These are phyloP conservation scores for Avahi laniger DNA, from an alignment of 2,797 vertebrate species.

Conservation along the genomic window DNA sequence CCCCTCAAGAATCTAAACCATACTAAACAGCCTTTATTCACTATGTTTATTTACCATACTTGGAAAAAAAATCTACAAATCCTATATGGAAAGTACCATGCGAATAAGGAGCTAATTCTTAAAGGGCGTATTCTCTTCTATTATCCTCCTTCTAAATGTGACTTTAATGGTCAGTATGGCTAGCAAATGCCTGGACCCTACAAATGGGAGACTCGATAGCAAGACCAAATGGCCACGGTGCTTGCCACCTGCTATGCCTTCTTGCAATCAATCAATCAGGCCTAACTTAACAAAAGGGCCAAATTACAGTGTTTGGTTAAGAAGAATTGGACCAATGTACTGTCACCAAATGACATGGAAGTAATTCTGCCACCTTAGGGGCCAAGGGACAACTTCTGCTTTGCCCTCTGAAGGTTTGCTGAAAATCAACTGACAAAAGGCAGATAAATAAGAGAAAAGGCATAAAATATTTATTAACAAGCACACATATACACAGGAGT, in stretches of 20 bases:
- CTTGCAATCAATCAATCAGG: conserved; percentile 43
- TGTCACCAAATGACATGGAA: conserved; percentile 3
- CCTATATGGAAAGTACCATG: neutral
- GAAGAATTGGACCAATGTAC: neutral
- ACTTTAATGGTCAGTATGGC: neutral
- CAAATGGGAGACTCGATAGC: conserved; percentile 38
- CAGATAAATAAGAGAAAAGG: neutral
- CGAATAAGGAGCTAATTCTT: neutral
- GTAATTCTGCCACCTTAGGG: neutral
- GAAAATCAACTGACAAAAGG: neutral
- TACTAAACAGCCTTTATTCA: neutral
- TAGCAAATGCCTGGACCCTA: conserved; percentile 14
- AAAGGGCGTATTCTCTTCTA: neutral
- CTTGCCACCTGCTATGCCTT: neutral
- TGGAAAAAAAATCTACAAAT: neutral
- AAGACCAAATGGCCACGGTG: conserved; percentile 65
- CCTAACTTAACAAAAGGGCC: conserved; percentile 38
- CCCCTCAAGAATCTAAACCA: neutral
- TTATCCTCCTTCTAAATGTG: neutral
- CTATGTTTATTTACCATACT: neutral
- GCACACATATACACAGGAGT: neutral
- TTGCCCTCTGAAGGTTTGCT: neutral
- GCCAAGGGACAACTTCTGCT: neutral
- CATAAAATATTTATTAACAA: neutral
- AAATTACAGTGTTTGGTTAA: neutral